These are phyloP conservation scores for Sphenodon punctatus DNA, from an alignment of 2,797 vertebrate species.

Conservation along the genomic window DNA sequence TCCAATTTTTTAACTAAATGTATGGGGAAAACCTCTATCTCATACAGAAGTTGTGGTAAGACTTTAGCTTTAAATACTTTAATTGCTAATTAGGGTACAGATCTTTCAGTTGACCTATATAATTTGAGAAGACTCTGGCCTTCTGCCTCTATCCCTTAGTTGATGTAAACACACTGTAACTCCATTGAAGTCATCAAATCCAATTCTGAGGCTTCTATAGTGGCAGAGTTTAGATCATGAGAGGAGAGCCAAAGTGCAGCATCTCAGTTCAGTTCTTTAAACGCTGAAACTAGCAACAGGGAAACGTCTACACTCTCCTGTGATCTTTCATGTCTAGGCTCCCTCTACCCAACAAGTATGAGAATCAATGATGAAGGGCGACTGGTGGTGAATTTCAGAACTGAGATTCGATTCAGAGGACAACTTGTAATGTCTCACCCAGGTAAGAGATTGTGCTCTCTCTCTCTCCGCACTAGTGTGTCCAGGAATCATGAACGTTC, in stretches of 20 bases:
- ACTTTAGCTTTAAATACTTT: too few relatives aligned
- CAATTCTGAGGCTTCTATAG: neutral
- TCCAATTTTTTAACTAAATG: too few relatives aligned
- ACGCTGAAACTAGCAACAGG: neutral
- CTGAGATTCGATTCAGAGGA: constrained; percentile 80
- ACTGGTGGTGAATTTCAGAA: constrained; percentile 84
- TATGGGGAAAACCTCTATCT: too few relatives aligned
- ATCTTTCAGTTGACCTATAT: too few relatives aligned
- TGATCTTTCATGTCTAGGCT: constrained; percentile 64
- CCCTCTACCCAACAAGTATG: constrained; percentile 86
- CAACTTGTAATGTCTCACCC: constrained; percentile 86
- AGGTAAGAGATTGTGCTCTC: constrained; percentile 68
- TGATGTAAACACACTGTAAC: neutral
- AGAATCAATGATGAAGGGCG: constrained; percentile 82
- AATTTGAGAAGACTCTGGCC: neutral
- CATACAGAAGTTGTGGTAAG: too few relatives aligned
- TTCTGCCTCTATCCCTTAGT: neutral
- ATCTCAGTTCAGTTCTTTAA: neutral
- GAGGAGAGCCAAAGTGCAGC: neutral
- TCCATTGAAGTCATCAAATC: neutral
- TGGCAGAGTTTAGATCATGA: neutral
- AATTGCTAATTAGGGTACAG: too few relatives aligned
- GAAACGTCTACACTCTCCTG: neutral
- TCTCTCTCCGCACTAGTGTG: neutral
- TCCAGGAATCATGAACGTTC: neutral